phyloP scores from a whole-genome alignment of 1,140 invertebrate genomes.

The Lepidostoma basale region DNA sequence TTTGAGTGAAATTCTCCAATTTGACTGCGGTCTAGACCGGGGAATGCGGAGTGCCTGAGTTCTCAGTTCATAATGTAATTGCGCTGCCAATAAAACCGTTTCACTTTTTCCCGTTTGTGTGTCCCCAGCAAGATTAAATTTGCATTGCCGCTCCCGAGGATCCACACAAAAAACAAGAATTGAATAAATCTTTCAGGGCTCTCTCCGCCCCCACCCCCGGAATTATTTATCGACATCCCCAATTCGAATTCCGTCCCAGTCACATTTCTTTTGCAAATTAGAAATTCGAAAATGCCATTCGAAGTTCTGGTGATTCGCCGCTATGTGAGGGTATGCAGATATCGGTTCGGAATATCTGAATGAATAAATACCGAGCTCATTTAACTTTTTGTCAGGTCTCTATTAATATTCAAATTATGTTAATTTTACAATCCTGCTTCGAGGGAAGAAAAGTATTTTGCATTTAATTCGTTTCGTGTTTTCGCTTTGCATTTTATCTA shows the following conservation, averaged over 20 bases:
- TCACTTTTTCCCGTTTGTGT: slow-evolving; percentile 11
- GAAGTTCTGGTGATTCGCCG: slow-evolving; percentile 16
- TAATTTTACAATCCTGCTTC: slow-evolving; percentile 14
- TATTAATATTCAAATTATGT: slow-evolving; percentile 36
- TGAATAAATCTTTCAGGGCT: slow-evolving; percentile 21
- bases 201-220: slow-evolving; percentile 15
- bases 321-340: slow-evolving; percentile 31
- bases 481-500: slow-evolving; percentile 10
- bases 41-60: not conserved
- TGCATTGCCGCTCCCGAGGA: slow-evolving; percentile 32
- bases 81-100: slow-evolving; percentile 14
- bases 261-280: slow-evolving; percentile 47
- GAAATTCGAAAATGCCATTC: slow-evolving; percentile 45
- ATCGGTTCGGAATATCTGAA: slow-evolving; percentile 7
- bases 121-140: slow-evolving; percentile 33
- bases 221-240: slow-evolving; percentile 44
- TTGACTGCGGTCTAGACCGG: too few species aligned
- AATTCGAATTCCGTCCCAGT: slow-evolving; percentile 39
- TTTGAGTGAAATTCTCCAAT: too few species aligned
- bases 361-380: slow-evolving; percentile 34
- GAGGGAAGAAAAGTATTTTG: slow-evolving; percentile 1
- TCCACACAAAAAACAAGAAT: slow-evolving; percentile 22
- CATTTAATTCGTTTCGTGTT: slow-evolving; percentile 5
- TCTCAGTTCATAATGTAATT: slow-evolving; percentile 14
- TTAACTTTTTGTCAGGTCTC: slow-evolving; percentile 27